A percentile compares a stretch with the other conserved stretches of the same genome.
Conservation (phyloP, 2,888 invertebrate genomes). For the Agonopterix arenella region DNA sequence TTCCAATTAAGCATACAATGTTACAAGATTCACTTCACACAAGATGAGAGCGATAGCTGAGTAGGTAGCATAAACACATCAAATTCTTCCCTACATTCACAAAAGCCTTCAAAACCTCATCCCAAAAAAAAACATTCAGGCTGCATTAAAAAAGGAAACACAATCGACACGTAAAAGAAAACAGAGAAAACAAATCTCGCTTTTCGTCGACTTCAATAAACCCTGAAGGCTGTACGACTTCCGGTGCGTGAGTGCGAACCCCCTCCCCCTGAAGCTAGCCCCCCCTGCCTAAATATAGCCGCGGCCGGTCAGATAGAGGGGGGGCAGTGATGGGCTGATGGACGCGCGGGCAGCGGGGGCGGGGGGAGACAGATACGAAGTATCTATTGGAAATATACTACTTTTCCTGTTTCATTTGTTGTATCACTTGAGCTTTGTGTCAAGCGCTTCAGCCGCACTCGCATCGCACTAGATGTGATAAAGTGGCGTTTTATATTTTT, state of each 20-base stretch:
- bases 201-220: conserved; percentile 10
- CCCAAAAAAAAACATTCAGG: neutral
- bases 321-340: too few relatives aligned
- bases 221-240: conserved; percentile 13
- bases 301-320: conserved; percentile 4
- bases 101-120: neutral
- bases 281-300: conserved; percentile 6
- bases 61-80: too few relatives aligned
- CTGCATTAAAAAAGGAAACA: neutral
- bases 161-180: conserved; percentile 6
- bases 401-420: conserved; percentile 8
- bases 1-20: too few relatives aligned
- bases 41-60: too few relatives aligned
- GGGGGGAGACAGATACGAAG: conserved; percentile 2
- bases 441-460: too few relatives aligned
- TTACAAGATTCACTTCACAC: too few relatives aligned
- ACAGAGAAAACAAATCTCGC: conserved; percentile 9
- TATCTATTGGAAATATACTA: conserved; percentile 11
- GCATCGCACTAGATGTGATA: too few relatives aligned
- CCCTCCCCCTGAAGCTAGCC: conserved; percentile 16
- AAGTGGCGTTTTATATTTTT: too few relatives aligned
- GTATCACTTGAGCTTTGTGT: conserved; percentile 1
- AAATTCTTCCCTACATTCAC: too few relatives aligned
- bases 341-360: neutral
- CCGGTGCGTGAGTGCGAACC: conserved; percentile 21